These are phyloP conservation scores for Athrips mouffetella DNA, from an alignment of 2,888 invertebrate genomes.

Conservation along the genomic window DNA sequence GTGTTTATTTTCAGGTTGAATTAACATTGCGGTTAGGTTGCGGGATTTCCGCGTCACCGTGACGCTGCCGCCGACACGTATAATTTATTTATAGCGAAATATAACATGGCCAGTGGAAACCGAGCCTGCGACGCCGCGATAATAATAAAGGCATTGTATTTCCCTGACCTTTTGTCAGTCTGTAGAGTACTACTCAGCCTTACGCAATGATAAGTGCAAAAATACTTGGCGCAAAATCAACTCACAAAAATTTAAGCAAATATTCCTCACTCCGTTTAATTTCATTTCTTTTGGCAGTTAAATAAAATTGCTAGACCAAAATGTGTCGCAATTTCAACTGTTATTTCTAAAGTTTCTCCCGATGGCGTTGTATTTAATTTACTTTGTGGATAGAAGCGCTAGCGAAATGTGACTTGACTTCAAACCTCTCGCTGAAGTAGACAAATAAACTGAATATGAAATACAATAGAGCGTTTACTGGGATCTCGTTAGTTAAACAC, in stretches of 20 bases:
- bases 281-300: conserved; percentile 2
- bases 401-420: conserved; percentile 19
- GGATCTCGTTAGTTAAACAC: conserved; percentile 59
- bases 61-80: conserved; percentile 16
- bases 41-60: conserved; percentile 16
- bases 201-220: neutral
- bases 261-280: conserved; percentile 3
- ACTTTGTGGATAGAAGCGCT: conserved; percentile 1
- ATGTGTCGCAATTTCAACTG: neutral
- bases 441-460: conserved; percentile 46
- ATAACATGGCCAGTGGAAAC: conserved; percentile 9
- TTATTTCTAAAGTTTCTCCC: neutral
- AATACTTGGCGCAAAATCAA: neutral
- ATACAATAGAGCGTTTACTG: conserved; percentile 51
- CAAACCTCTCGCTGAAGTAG: conserved; percentile 35
- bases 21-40: conserved; percentile 19
- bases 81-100: conserved; percentile 16
- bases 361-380: neutral
- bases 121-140: conserved; percentile 8
- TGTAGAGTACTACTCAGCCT: neutral
- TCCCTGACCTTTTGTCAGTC: conserved; percentile 7
- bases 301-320: neutral
- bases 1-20: conserved; percentile 18
- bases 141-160: conserved; percentile 12
- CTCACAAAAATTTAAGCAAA: neutral